A percentile compares a stretch with the other conserved stretches of the same genome.
Conservation (phyloP, 2,797 vertebrate genomes). For the Propithecus deckenii region DNA sequence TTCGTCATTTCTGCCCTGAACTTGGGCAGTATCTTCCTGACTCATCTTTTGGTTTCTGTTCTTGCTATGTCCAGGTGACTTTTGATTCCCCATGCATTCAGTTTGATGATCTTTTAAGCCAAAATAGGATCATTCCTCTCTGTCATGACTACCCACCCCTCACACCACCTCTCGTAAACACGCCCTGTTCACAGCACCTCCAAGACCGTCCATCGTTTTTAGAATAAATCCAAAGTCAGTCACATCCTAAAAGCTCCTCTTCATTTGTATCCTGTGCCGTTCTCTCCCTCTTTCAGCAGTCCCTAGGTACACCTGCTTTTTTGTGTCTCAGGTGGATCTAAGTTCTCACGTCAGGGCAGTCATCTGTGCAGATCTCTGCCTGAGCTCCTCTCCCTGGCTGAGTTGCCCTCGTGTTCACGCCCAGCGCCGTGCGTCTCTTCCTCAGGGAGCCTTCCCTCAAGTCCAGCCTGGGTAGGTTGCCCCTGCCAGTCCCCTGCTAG, state of each 20-base stretch:
- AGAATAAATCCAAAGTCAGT: not conserved
- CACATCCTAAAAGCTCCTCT: not conserved
- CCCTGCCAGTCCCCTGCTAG: not conserved
- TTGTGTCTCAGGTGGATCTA: accelerated
- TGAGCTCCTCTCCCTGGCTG: not conserved
- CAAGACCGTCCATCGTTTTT: not conserved
- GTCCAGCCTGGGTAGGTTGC: too few relatives aligned
- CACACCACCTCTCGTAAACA: not conserved
- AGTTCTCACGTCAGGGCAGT: not conserved
- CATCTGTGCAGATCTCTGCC: accelerated
- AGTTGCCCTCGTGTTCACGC: accelerated
- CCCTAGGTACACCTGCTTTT: not conserved
- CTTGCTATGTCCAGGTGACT: too few relatives aligned
- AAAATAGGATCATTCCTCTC: not conserved
- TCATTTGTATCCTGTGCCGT: not conserved
- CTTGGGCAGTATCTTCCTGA: not conserved
- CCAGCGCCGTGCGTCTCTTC: not conserved
- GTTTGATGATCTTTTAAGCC: not conserved
- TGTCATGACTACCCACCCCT: not conserved
- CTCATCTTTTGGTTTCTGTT: not conserved
- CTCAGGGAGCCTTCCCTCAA: not conserved
- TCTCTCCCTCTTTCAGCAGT: too few relatives aligned
- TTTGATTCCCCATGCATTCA: not conserved
- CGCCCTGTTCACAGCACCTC: not conserved
- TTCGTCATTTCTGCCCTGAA: not conserved